Percentiles rank a stretch among this genome's conserved stretches.
Evolutionary conservation across 2,888 invertebrate genomes (phyloP).

Genomic region (Eledona agricola): DNA sequence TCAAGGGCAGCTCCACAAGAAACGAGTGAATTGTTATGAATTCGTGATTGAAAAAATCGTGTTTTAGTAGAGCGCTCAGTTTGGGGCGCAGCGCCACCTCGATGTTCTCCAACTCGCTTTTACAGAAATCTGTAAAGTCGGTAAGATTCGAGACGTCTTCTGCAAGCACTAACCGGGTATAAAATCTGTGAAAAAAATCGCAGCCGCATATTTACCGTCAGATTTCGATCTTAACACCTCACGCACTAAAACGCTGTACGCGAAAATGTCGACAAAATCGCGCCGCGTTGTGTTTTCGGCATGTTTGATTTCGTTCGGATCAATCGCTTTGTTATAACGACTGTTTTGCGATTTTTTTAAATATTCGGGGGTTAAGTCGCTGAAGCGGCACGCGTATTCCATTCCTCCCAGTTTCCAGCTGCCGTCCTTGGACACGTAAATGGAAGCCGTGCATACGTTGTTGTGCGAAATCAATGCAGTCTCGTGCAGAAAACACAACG

Average conservation of each 20-base stretch:
- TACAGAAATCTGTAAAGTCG: constrained; percentile 77
- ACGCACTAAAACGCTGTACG: constrained; percentile 78
- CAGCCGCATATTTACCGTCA: constrained; percentile 62
- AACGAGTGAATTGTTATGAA: constrained; percentile 86
- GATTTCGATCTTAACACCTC: constrained; percentile 73
- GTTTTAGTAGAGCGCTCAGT: constrained; percentile 72
- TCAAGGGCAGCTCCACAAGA: constrained; percentile 82
- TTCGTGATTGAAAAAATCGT: constrained; percentile 85
- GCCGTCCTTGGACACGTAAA: constrained; percentile 85
- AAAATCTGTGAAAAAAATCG: too few relatives aligned
- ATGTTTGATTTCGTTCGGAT: constrained; percentile 71
- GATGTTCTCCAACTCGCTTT: constrained; percentile 72
- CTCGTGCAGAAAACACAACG: constrained; percentile 84
- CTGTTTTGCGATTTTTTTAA: constrained; percentile 71
- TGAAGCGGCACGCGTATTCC: constrained; percentile 78
- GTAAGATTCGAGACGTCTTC: constrained; percentile 75
- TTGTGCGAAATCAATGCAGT: constrained; percentile 84
- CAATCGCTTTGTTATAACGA: constrained; percentile 76
- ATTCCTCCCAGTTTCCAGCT: constrained; percentile 89
- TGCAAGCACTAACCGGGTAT: constrained; percentile 60
- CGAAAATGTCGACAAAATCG: constrained; percentile 77
- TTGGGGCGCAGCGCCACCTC: constrained; percentile 73
- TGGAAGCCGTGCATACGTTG: constrained; percentile 79
- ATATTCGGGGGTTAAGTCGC: constrained; percentile 72
- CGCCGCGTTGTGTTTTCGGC: constrained; percentile 63